A percentile compares a stretch with the other conserved stretches of the same genome.
Conservation (phyloP, 2,888 invertebrate species). For the Synanthedon vespiformis region DNA sequence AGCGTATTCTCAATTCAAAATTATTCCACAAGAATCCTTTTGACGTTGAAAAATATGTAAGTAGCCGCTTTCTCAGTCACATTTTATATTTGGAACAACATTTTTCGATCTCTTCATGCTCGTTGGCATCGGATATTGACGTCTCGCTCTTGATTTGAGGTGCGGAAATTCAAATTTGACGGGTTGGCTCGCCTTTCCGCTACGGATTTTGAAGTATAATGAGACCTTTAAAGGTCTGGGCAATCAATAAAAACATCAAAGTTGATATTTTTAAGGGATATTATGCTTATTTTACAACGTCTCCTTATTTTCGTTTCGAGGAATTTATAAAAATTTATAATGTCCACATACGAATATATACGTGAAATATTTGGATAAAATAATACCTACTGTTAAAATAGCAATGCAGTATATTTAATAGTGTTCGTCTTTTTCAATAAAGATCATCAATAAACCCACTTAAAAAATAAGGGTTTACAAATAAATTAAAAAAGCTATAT, state of each 20-base stretch:
- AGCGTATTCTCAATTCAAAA: slow-evolving; percentile 71
- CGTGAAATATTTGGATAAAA: too few relatives aligned
- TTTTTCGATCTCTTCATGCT: slow-evolving; percentile 25
- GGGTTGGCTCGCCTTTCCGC: slow-evolving; percentile 65
- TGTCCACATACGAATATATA: too few relatives aligned
- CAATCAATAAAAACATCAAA: slow-evolving; percentile 60
- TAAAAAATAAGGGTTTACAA: too few relatives aligned
- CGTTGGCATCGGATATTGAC: slow-evolving; percentile 8
- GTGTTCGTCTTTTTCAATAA: too few relatives aligned
- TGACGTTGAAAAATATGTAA: slow-evolving; percentile 69
- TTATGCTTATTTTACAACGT: too few relatives aligned
- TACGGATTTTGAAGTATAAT: slow-evolving; percentile 58
- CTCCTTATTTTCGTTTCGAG: too few relatives aligned
- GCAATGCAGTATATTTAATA: too few relatives aligned
- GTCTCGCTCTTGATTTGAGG: slow-evolving; percentile 32
- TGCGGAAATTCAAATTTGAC: slow-evolving; percentile 67
- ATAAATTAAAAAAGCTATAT: too few relatives aligned
- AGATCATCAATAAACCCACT: too few relatives aligned
- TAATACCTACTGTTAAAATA: too few relatives aligned
- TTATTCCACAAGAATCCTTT: slow-evolving; percentile 65
- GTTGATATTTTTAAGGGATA: slow-evolving; percentile 9
- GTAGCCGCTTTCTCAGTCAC: slow-evolving; percentile 61
- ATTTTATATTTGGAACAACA: slow-evolving; percentile 45
- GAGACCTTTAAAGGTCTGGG: slow-evolving; percentile 56
- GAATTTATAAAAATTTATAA: too few relatives aligned